phyloP scores from a whole-genome alignment of 1,140 invertebrate species.

The Gryon sp. region DNA sequence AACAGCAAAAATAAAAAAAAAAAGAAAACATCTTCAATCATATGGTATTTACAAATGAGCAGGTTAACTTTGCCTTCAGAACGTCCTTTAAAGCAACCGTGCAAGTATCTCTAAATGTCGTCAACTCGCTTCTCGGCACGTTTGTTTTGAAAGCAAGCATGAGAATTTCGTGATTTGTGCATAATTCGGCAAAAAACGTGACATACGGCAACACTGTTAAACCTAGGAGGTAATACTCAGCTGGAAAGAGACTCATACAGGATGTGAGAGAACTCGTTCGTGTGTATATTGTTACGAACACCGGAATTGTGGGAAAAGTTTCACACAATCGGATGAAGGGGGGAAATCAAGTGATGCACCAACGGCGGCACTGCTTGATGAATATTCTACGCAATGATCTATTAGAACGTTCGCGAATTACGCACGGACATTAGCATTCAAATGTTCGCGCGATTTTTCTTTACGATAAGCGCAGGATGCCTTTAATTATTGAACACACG shows the following conservation, averaged over 20 bases:
- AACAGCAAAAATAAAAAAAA: no score
- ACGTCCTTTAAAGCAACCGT: not conserved
- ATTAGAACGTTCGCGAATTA: slow-evolving; percentile 46
- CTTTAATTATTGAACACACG: slow-evolving; percentile 21
- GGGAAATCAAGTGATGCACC: slow-evolving; percentile 45
- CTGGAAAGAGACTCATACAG: slow-evolving; percentile 54
- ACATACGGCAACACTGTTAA: slow-evolving; percentile 41
- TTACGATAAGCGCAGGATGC: slow-evolving; percentile 38
- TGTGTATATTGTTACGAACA: slow-evolving; percentile 47
- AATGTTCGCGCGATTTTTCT: slow-evolving; percentile 39
- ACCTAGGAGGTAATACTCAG: slow-evolving; percentile 10
- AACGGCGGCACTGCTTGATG: slow-evolving; percentile 30
- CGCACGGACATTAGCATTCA: slow-evolving; percentile 39
- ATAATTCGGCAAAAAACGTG: slow-evolving; percentile 48
- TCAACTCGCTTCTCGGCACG: slow-evolving; percentile 8
- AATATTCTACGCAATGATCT: slow-evolving; percentile 54
- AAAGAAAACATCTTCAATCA: no score
- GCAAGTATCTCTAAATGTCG: slow-evolving; percentile 21
- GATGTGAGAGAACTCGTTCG: slow-evolving; percentile 57
- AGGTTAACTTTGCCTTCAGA: not conserved
- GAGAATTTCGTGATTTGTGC: slow-evolving; percentile 24
- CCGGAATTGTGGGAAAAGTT: slow-evolving; percentile 62
- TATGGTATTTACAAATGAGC: not conserved
- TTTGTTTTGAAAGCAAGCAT: slow-evolving; percentile 30
- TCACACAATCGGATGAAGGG: slow-evolving; percentile 47